Conservation (phyloP, 2,113 vertebrate species). For the Martes martes region DNA sequence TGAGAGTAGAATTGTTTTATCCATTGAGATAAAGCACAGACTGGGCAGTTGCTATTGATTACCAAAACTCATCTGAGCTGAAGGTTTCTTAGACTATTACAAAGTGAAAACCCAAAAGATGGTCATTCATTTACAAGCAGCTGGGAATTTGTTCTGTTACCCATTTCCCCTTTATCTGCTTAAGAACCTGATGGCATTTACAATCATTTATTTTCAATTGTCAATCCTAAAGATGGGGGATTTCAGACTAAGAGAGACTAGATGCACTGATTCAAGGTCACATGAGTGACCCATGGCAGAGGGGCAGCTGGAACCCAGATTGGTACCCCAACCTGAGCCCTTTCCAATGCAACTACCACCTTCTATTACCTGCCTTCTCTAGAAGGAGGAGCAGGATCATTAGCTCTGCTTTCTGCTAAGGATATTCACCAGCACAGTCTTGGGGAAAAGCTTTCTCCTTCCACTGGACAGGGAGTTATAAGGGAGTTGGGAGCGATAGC, state of each 20-base stretch:
- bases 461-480: neutral
- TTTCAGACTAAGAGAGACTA: neutral
- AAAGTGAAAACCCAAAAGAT: neutral
- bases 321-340: fast-evolving
- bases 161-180: neutral
- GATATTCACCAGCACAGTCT: neutral
- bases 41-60: fast-evolving
- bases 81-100: neutral
- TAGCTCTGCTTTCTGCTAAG: neutral
- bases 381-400: neutral
- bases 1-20: neutral
- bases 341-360: neutral
- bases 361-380: neutral
- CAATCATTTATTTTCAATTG: neutral
- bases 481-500: neutral
- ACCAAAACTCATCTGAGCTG: neutral
- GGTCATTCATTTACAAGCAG: neutral
- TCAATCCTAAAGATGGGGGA: neutral
- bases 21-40: neutral
- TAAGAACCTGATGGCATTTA: neutral
- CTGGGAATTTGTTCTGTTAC: neutral
- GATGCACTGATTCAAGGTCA: neutral
- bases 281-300: neutral
- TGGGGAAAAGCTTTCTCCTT: neutral
- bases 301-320: fast-evolving